phyloP scores from a whole-genome alignment of 2,797 vertebrate species.

The Coendou prehensilis region DNA sequence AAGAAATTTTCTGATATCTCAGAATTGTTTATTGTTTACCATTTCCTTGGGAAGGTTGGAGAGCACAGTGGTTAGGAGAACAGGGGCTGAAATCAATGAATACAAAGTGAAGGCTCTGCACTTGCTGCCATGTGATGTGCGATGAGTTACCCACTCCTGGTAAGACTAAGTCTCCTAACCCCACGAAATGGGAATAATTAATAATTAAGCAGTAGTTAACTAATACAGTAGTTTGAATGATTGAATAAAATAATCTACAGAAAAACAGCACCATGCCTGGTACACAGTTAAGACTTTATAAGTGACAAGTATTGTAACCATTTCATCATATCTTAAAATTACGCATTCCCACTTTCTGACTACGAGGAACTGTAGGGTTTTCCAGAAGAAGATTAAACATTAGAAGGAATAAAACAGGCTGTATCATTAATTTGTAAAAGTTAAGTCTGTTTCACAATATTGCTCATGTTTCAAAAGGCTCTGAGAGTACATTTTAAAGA shows the following conservation, averaged over 20 bases:
- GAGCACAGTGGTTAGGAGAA: background rate
- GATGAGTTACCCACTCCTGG: background rate
- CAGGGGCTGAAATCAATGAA: background rate
- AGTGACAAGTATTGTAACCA: background rate
- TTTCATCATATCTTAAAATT: background rate
- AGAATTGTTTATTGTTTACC: background rate
- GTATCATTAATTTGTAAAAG: conserved; percentile 47
- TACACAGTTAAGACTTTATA: background rate
- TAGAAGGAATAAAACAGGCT: conserved; percentile 37
- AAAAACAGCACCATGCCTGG: background rate
- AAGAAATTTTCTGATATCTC: background rate
- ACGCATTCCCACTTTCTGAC: conserved; percentile 11
- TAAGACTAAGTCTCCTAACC: conserved; percentile 6
- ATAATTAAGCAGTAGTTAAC: background rate
- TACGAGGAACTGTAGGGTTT: background rate
- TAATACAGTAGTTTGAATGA: background rate
- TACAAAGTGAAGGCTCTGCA: background rate
- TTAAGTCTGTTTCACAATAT: conserved; percentile 3
- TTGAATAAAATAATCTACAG: background rate
- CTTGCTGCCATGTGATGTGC: background rate
- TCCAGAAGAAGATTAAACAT: conserved; percentile 19
- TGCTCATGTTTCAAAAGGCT: conserved; percentile 16
- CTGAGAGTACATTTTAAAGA: background rate
- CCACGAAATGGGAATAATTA: background rate
- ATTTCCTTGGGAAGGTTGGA: background rate